A percentile compares a stretch with the other conserved stretches of the same genome.
These are phyloP conservation scores for Melitaea athalia DNA, from an alignment of 2,888 invertebrate species.

Conservation along the genomic window DNA sequence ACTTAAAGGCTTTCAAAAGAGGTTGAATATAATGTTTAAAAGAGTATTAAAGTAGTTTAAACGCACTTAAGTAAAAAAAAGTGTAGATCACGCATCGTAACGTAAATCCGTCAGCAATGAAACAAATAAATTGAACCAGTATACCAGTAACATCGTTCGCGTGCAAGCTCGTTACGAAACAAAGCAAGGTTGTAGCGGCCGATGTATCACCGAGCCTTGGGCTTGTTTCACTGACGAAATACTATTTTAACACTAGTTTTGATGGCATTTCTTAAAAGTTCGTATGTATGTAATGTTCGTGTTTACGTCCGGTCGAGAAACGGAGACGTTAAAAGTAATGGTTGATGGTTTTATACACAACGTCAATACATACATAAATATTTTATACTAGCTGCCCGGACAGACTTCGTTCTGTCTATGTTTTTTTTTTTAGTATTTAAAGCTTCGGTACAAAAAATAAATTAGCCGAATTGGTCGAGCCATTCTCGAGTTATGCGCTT, in stretches of 20 bases:
- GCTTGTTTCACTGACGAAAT: slow-evolving; percentile 6
- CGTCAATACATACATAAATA: too few relatives aligned
- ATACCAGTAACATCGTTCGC: slow-evolving; percentile 12
- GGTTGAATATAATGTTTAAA: too few relatives aligned
- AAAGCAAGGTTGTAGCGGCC: slow-evolving; percentile 17
- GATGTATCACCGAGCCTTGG: slow-evolving; percentile 12
- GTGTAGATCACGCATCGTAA: not conserved
- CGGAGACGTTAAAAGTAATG: not conserved
- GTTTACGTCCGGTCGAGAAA: not conserved
- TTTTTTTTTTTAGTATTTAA: too few relatives aligned
- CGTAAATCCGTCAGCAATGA: not conserved
- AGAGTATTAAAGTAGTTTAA: not conserved
- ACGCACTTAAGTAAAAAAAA: not conserved
- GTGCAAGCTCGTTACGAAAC: slow-evolving; percentile 17
- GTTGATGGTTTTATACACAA: too few relatives aligned
- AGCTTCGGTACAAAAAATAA: too few relatives aligned
- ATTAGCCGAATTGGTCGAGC: too few relatives aligned
- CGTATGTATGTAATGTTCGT: not conserved
- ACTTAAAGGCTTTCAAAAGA: too few relatives aligned
- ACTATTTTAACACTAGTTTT: not conserved
- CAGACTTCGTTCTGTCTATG: too few relatives aligned
- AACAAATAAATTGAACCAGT: slow-evolving; percentile 6
- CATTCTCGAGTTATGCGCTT: too few relatives aligned
- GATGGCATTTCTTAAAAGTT: not conserved
- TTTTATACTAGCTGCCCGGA: too few relatives aligned